These are phyloP conservation scores for Anastatus disparis DNA, from an alignment of 1,140 invertebrate genomes.

Conservation along the genomic window DNA sequence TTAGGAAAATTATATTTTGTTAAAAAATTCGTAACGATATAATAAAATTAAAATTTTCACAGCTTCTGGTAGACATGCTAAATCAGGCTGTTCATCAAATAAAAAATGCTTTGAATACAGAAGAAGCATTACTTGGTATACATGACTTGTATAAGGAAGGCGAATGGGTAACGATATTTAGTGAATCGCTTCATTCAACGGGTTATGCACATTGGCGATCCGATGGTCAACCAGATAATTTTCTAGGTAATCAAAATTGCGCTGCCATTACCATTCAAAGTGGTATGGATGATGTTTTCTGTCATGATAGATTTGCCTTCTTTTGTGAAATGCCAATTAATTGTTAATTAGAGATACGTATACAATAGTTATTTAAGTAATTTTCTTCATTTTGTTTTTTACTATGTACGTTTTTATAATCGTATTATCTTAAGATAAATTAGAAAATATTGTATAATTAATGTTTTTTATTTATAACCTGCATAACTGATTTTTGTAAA, in stretches of 20 bases:
- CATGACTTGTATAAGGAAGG: constrained; percentile 60
- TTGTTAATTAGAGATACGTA: too few relatives aligned
- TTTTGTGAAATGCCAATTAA: not conserved
- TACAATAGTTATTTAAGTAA: too few relatives aligned
- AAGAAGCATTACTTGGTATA: constrained; percentile 56
- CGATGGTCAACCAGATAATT: constrained; percentile 41
- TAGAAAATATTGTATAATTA: too few relatives aligned
- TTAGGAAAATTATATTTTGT: too few relatives aligned
- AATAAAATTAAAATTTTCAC: constrained; percentile 16
- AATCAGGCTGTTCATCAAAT: constrained; percentile 44
- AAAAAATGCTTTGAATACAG: constrained; percentile 49
- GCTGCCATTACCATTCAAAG: not conserved
- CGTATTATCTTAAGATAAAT: too few relatives aligned
- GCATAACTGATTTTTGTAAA: too few relatives aligned
- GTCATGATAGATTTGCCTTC: not conserved
- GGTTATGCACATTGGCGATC: not conserved
- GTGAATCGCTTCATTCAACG: constrained; percentile 50
- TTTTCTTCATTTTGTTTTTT: too few relatives aligned
- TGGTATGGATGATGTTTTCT: not conserved
- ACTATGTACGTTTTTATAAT: too few relatives aligned
- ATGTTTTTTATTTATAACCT: too few relatives aligned
- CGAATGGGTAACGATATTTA: constrained; percentile 59
- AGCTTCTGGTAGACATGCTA: constrained; percentile 57
- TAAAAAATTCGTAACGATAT: not conserved
- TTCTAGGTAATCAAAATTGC: not conserved